Percentiles rank a stretch among this genome's conserved stretches.
phyloP scores from a whole-genome alignment of 2,888 invertebrate species.

The Acrobasis suavella region DNA sequence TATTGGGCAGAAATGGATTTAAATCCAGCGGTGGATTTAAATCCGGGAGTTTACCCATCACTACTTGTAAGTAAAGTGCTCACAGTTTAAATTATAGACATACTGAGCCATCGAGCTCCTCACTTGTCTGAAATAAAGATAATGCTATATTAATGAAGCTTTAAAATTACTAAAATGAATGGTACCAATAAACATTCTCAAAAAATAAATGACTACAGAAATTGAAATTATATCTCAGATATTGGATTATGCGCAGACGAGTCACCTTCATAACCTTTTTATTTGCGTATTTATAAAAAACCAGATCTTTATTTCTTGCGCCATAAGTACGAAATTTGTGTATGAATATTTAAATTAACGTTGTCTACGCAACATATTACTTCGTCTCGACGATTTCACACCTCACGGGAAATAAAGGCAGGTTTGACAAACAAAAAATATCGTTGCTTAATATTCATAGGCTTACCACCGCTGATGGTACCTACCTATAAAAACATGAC shows the following conservation, averaged over 20 bases:
- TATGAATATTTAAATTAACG: neutral
- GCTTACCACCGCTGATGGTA: conserved; percentile 17
- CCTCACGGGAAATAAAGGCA: conserved; percentile 17
- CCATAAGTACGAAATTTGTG: neutral
- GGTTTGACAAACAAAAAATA: conserved; percentile 19
- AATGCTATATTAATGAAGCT: neutral
- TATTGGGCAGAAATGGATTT: too few species aligned
- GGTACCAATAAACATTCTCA: neutral
- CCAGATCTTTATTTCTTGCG: neutral
- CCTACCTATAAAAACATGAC: conserved; percentile 11
- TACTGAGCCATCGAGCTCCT: too few species aligned
- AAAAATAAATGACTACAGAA: neutral
- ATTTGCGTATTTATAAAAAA: conserved; percentile 2
- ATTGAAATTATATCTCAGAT: neutral
- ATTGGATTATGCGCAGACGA: conserved; percentile 1
- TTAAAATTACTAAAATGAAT: neutral
- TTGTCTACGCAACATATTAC: neutral
- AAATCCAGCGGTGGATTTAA: too few species aligned
- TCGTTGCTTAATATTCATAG: conserved; percentile 20
- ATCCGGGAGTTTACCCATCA: too few species aligned
- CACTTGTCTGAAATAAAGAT: too few species aligned
- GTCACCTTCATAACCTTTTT: neutral
- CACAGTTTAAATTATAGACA: too few species aligned
- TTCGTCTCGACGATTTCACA: neutral
- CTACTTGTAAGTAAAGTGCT: too few species aligned